Evolutionary conservation across 2,797 vertebrate genomes (phyloP), one percentile per base, ranked within the genome.

Genomic region (Threskiornis aethiopicus): DNA sequence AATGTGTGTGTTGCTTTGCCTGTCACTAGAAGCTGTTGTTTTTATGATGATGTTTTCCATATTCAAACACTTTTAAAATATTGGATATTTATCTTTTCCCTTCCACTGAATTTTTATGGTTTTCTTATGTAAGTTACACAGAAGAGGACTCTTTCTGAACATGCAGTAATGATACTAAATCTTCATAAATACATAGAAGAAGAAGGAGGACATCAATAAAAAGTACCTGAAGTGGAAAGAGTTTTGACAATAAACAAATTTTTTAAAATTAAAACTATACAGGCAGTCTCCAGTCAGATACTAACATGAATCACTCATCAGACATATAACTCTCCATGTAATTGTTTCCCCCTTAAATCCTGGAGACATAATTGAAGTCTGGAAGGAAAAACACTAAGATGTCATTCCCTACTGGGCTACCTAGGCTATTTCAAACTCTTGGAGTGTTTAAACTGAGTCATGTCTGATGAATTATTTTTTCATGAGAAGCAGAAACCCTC

Each of bases 1-100:
- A 76, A 58, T 76, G 6, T 72, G 57, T 85, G 42, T 72, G 29
- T 87, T 93, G 44, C 35, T 95, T 92, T 89, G 39, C 22, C 39
- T 93, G 62, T 78, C 89, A 90, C 49, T 72, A 71, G 67, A 95
- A 95, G 26, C 72, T 44, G 24, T 67, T 94, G 69, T 13, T 88
- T 89, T 93, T 88, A 52, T 91, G 42, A 89, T 49, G 71, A 91
- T 93, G 44, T 9, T 85, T 94, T 87, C 72, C 55, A 75, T 95
- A 92, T 84, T 87, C 52, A 82, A 90, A 89, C 51, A 39, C 54
- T 73, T 94, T 44, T 33, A 42, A 91, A 90, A 92, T 84, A 82
- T 25, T 83, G 47, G 47, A 84, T 83, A 91, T 89, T 92, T 89
- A 76, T 79, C 35, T 95, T 91, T 95, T 84, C 35, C 31, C 6